A percentile compares a stretch with the other conserved stretches of the same genome.
Conservation (phyloP, 2,113 vertebrate species). For the Syrmaticus mikado region DNA sequence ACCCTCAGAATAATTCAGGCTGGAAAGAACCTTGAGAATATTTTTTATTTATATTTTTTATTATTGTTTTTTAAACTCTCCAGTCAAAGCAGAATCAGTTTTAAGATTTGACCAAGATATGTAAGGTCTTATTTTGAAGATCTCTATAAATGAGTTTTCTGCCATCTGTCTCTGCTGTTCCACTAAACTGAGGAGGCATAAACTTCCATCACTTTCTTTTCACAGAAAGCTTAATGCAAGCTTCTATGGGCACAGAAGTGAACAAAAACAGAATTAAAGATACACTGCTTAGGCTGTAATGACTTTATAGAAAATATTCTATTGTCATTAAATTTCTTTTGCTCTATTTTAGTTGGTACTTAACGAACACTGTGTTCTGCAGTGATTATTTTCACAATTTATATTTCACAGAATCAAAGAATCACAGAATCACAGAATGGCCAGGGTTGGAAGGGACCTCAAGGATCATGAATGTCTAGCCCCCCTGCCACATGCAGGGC, state of each 20-base stretch:
- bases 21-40: neutral
- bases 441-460: no score
- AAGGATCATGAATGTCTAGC: no score
- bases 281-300: neutral
- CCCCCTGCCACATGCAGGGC: no score
- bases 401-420: neutral
- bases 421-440: no score
- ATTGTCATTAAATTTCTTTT: neutral
- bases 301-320: neutral
- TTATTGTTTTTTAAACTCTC: neutral
- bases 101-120: neutral
- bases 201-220: neutral
- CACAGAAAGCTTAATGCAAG: neutral
- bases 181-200: neutral
- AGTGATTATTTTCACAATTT: neutral
- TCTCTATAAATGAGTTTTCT: neutral
- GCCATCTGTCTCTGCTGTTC: neutral
- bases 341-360: accelerated
- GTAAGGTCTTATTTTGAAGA: neutral
- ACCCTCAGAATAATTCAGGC: neutral
- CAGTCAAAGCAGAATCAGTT: neutral
- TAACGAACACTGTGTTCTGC: neutral
- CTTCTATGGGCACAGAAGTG: accelerated
- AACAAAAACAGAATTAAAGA: neutral
- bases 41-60: neutral